Conservation (phyloP, 37 sponge, comb jelly and placozoan species). For the Beroe forskalii region DNA sequence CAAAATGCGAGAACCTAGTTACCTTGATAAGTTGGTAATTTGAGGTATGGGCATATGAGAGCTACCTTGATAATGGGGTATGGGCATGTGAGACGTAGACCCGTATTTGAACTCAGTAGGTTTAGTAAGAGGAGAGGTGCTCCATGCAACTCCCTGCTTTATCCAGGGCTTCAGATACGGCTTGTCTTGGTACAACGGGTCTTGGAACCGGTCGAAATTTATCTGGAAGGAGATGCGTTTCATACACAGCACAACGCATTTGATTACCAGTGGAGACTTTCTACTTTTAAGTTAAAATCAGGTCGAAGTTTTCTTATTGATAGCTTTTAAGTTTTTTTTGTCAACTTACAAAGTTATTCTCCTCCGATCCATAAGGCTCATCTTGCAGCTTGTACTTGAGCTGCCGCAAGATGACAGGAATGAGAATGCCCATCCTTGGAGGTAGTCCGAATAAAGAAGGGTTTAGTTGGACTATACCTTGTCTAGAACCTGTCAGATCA, state of each 20-base stretch:
- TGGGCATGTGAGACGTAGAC: conserved; percentile 54
- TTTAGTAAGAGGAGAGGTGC: not conserved
- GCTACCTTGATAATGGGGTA: conserved; percentile 54
- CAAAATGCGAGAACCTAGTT: no score
- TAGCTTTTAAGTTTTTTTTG: no score
- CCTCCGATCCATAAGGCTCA: conserved; percentile 60
- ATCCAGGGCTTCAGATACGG: conserved; percentile 52
- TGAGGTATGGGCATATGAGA: no score
- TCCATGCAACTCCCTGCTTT: conserved; percentile 43
- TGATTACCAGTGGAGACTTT: no score
- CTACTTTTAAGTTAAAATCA: no score
- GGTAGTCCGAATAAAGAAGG: conserved; percentile 12
- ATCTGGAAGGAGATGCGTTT: conserved; percentile 17
- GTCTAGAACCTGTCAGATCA: not conserved
- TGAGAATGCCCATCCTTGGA: not conserved
- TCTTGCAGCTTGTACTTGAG: conserved; percentile 58
- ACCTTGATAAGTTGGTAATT: no score
- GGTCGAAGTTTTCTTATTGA: no score
- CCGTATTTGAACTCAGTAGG: not conserved
- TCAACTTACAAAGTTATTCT: conserved; percentile 61
- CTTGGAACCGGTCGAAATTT: conserved; percentile 9
- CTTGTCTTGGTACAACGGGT: conserved; percentile 12
- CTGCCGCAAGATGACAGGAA: conserved; percentile 1
- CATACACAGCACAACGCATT: no score
- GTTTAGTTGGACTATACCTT: not conserved